A percentile compares a stretch with the other conserved stretches of the same genome.
Conservation (phyloP, 23 tunicate genomes). For the Styela clava region DNA sequence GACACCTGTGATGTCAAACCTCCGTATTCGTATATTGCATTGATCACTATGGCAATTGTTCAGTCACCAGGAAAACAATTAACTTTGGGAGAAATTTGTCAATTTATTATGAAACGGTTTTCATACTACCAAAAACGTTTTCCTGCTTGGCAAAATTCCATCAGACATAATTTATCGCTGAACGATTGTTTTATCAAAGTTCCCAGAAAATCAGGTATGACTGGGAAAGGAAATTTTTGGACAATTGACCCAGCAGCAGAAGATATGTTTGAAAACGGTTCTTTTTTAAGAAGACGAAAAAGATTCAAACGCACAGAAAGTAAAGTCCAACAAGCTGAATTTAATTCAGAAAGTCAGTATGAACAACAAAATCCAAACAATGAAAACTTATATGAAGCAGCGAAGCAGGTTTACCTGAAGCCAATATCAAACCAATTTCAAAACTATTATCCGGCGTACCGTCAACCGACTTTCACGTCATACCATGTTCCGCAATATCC, state of each 20-base stretch:
- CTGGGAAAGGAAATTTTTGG: constrained; percentile 17
- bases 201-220: neutral
- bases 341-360: neutral
- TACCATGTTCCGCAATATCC: too few relatives aligned
- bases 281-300: constrained; percentile 7
- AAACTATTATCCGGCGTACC: too few relatives aligned
- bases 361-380: neutral
- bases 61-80: constrained; percentile 2
- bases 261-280: constrained; percentile 19
- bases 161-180: neutral
- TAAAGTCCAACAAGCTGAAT: neutral
- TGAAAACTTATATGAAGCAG: too few relatives aligned
- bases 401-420: too few relatives aligned
- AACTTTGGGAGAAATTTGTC: constrained; percentile 3
- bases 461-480: too few relatives aligned
- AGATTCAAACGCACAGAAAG: neutral
- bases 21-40: constrained; percentile 8
- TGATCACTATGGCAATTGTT: constrained; percentile 8
- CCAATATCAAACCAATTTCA: too few relatives aligned
- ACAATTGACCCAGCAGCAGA: constrained; percentile 13
- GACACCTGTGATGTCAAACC: constrained; percentile 5
- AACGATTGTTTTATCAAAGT: constrained; percentile 13
- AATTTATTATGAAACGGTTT: constrained; percentile 2
- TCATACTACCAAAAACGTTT: constrained; percentile 15
- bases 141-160: constrained; percentile 19